A percentile compares a stretch with the other conserved stretches of the same genome.
Conservation (phyloP, 1,140 invertebrate species). For the Drosophila micromelanica region DNA sequence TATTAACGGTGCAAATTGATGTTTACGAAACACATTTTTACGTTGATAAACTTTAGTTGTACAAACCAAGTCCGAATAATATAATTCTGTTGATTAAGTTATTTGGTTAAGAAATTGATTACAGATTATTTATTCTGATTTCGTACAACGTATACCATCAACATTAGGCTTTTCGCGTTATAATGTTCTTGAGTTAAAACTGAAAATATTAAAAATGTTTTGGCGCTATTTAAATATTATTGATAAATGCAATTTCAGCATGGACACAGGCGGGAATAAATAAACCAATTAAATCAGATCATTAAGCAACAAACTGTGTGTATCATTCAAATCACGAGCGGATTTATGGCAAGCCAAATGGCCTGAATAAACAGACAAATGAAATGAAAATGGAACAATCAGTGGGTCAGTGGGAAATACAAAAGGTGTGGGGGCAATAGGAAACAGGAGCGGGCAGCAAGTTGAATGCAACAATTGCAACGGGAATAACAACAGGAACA, state of each 20-base stretch:
- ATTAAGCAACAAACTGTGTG: constrained; percentile 42
- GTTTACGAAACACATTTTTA: no score
- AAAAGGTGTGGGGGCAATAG: constrained; percentile 1
- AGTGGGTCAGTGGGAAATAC: constrained; percentile 39
- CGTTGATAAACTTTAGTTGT: no score
- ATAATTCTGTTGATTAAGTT: no score
- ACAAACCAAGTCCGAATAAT: no score
- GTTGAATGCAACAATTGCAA: constrained; percentile 33
- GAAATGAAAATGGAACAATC: constrained; percentile 38
- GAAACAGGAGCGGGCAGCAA: neutral
- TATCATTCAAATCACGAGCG: constrained; percentile 49
- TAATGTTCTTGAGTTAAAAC: neutral
- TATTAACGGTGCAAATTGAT: no score
- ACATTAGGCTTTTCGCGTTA: no score
- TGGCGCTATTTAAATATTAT: neutral
- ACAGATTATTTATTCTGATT: no score
- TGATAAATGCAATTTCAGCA: neutral
- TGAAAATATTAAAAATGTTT: neutral
- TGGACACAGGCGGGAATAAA: constrained; percentile 13
- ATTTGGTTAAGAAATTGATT: no score
- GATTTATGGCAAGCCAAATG: constrained; percentile 59
- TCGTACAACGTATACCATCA: no score
- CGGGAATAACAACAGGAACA: constrained; percentile 28
- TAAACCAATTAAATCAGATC: constrained; percentile 64
- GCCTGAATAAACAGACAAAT: constrained; percentile 55